Conservation (phyloP, 2,113 vertebrate genomes). For the Halichoerus grypus region DNA sequence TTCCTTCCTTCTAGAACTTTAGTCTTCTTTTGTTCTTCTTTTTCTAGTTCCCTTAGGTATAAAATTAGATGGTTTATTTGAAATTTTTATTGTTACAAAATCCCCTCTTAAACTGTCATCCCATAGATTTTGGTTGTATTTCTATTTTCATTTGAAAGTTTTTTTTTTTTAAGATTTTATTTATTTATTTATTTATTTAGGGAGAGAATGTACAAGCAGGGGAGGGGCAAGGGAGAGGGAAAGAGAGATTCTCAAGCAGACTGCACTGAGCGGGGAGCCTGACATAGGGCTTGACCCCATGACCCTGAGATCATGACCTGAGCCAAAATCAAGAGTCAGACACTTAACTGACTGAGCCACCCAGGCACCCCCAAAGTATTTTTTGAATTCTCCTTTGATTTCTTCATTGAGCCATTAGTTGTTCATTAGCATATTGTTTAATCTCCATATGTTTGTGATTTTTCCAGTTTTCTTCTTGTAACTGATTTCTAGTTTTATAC, state of each 20-base stretch:
- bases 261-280: not conserved
- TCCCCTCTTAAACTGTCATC: not conserved
- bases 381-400: not conserved
- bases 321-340: not conserved
- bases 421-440: not conserved
- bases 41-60: not conserved
- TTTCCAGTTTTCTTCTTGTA: not conserved
- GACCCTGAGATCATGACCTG: not conserved
- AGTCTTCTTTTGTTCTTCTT: not conserved
- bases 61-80: not conserved
- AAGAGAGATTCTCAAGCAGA: not conserved
- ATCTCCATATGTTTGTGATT: not conserved
- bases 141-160: not conserved
- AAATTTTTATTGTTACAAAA: not conserved
- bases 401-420: not conserved
- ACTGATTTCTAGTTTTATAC: not conserved
- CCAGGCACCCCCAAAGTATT: not conserved
- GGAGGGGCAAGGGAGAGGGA: not conserved
- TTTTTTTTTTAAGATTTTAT: not conserved
- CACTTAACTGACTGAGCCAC: not conserved
- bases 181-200: not conserved
- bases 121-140: not conserved
- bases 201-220: not conserved
- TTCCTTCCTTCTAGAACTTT: not conserved
- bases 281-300: not conserved